Percentiles rank a stretch among this genome's conserved stretches.
These are phyloP conservation scores for Hetaerina americana DNA, from an alignment of 1,140 invertebrate genomes.

Conservation along the genomic window DNA sequence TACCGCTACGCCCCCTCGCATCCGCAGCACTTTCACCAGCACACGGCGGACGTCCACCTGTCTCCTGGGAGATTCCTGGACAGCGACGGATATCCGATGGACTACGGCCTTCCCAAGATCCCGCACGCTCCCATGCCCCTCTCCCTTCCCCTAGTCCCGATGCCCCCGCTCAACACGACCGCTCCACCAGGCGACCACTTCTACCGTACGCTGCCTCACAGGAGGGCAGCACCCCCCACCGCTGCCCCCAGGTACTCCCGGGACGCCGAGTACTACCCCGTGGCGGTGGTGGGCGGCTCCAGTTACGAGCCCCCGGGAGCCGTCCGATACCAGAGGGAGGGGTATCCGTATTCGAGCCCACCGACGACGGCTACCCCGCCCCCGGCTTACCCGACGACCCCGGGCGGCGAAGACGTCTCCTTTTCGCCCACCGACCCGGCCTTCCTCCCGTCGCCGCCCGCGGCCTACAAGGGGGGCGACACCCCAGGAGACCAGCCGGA, in stretches of 20 bases:
- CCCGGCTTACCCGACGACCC: conserved; percentile 35
- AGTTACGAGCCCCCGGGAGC: conserved; percentile 33
- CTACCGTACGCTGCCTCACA: conserved; percentile 56
- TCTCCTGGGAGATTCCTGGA: conserved; percentile 54
- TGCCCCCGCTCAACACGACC: conserved; percentile 22
- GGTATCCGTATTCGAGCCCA: conserved; percentile 45
- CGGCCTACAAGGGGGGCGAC: conserved; percentile 13
- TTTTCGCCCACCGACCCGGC: conserved; percentile 30
- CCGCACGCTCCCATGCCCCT: conserved; percentile 33
- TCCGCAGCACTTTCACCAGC: conserved; percentile 35
- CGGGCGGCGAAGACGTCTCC: conserved; percentile 12
- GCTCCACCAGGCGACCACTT: conserved; percentile 34
- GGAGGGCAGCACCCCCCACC: conserved; percentile 44
- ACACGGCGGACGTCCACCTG: conserved; percentile 49
- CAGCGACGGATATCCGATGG: conserved; percentile 59
- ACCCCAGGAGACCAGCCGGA: not conserved
- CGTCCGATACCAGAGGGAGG: conserved; percentile 61
- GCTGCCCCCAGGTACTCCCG: conserved; percentile 38
- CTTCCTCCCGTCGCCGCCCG: conserved; percentile 13
- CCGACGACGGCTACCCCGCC: conserved; percentile 21
- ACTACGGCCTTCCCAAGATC: conserved; percentile 62
- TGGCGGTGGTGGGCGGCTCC: conserved; percentile 21
- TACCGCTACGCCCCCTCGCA: conserved; percentile 32
- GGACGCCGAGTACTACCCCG: conserved; percentile 49
- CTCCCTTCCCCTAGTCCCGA: conserved; percentile 33